These are phyloP conservation scores for Gymnoscopelus braueri DNA, from an alignment of 2,797 vertebrate species.

Conservation along the genomic window DNA sequence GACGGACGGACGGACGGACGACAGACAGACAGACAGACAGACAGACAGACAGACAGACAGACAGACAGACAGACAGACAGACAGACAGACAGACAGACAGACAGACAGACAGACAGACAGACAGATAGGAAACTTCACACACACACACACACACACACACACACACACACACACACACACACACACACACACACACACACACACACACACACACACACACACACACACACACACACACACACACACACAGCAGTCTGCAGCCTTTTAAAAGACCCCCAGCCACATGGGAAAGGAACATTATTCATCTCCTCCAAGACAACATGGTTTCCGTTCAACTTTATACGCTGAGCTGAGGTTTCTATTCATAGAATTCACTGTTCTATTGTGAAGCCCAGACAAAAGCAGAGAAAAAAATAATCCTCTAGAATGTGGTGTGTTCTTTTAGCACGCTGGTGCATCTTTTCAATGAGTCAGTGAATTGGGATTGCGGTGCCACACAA, in stretches of 20 bases:
- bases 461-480: slow-evolving; percentile 34
- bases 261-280: slow-evolving; percentile 9
- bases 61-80: neutral
- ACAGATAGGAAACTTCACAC: no score
- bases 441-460: slow-evolving; percentile 43
- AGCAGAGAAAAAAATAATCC: slow-evolving; percentile 49
- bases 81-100: neutral
- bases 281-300: no score
- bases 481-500: neutral
- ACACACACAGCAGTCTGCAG: neutral
- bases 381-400: slow-evolving; percentile 60
- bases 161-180: no score
- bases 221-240: slow-evolving; percentile 2
- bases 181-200: no score
- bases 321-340: slow-evolving; percentile 42
- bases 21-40: slow-evolving; percentile 16
- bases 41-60: slow-evolving; percentile 23
- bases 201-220: no score
- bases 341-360: slow-evolving; percentile 55
- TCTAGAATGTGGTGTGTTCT: slow-evolving; percentile 38
- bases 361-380: slow-evolving; percentile 62
- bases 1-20: no score
- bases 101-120: no score
- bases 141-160: no score
- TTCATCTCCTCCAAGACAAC: no score